Evolutionary conservation across 2,113 vertebrate genomes (phyloP).

Genomic region (Tyrannus savana): DNA sequence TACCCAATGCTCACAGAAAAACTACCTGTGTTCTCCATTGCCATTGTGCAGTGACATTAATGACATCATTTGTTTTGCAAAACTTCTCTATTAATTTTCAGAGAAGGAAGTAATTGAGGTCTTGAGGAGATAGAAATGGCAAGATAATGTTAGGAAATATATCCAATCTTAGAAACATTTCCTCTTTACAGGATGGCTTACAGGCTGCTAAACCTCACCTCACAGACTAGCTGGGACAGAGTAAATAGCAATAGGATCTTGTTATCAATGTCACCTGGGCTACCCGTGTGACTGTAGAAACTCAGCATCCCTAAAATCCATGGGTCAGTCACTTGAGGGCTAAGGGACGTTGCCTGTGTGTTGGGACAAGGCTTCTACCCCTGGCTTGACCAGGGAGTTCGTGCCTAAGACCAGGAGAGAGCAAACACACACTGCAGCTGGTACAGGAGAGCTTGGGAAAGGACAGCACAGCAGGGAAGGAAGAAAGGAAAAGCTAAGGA

Average conservation of each 20-base stretch:
- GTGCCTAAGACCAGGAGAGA: neutral
- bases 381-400: neutral
- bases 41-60: neutral
- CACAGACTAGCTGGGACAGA: neutral
- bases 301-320: neutral
- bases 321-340: neutral
- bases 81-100: neutral
- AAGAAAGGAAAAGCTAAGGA: neutral
- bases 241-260: neutral
- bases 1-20: neutral
- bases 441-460: neutral
- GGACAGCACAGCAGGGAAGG: neutral
- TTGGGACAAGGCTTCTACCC: neutral
- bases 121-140: neutral
- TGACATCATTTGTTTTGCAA: neutral
- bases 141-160: neutral
- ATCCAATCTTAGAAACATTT: neutral
- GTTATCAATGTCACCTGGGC: neutral
- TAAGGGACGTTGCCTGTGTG: fast-evolving
- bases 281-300: neutral
- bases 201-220: neutral
- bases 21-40: neutral
- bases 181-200: neutral
- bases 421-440: neutral
- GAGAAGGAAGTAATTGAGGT: neutral